Percentiles rank a stretch among this genome's conserved stretches.
These are phyloP conservation scores for Drosophila rellima DNA, from an alignment of 2,888 invertebrate genomes.

Conservation along the genomic window DNA sequence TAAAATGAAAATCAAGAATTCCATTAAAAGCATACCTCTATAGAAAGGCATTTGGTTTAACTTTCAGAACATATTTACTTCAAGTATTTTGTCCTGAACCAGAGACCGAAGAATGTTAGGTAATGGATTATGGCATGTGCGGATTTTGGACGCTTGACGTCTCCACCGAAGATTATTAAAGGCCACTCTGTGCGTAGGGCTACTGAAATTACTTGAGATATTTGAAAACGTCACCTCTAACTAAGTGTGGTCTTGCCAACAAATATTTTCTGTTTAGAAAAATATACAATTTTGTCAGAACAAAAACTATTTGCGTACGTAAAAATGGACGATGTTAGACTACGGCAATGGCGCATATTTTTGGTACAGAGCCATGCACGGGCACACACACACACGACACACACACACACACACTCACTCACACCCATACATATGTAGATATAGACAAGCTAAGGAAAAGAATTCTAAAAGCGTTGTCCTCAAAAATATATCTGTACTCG, in stretches of 20 bases:
- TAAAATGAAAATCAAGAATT: conserved; percentile 19
- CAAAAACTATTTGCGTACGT: conserved; percentile 73
- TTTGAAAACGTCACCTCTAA: conserved; percentile 66
- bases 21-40: conserved; percentile 1
- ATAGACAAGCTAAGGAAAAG: conserved; percentile 45
- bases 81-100: conserved; percentile 34
- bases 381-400: conserved; percentile 36
- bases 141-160: conserved; percentile 34
- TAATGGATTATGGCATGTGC: conserved; percentile 40
- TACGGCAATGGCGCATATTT: conserved; percentile 69
- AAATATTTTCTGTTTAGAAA: conserved; percentile 52
- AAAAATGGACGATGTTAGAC: conserved; percentile 69
- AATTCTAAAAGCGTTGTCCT: conserved; percentile 64
- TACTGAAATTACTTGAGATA: conserved; percentile 66
- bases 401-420: conserved; percentile 12
- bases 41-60: conserved; percentile 14
- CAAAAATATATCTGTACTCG: conserved; percentile 59
- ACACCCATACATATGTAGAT: conserved; percentile 9
- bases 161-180: conserved; percentile 32
- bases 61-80: conserved; percentile 17
- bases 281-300: conserved; percentile 68
- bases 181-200: conserved; percentile 58
- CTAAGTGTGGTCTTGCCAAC: conserved; percentile 65
- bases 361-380: conserved; percentile 68
- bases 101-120: conserved; percentile 34